Evolutionary conservation across 2,888 invertebrate species (phyloP), one percentile per base, ranked within the genome.

Genomic region (Pristionchus fissidentatus): DNA sequence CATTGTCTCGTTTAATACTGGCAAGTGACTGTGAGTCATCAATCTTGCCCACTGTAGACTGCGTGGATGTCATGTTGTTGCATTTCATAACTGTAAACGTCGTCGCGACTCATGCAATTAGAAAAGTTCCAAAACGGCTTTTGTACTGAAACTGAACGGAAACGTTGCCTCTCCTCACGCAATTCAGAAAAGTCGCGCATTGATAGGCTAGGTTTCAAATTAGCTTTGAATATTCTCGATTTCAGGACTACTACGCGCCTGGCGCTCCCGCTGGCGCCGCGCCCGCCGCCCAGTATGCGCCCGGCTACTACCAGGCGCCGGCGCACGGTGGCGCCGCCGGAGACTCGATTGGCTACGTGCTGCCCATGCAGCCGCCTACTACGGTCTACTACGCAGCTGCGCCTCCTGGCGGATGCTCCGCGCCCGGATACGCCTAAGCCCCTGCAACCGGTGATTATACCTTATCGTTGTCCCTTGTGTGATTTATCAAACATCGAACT

Each of bases 181-280:
- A 66, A 38, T 66, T 35, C 66, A 66, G 22, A 66, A 66, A 66
- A 29, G 35, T 22, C 15, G 15, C 22, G 32, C 10, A 32, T 60
- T 60, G 29, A 7, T 35, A 38, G 22, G 0, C n/a, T n/a, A n/a
- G n/a, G n/a, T n/a, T n/a, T n/a, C n/a, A n/a, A 38, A 1, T 38
- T n/a, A n/a, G n/a, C n/a, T n/a, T n/a, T n/a, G n/a, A n/a, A n/a
- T n/a, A n/a, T n/a, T 38, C n/a, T 29, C 57, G n/a, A n/a, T n/a
- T 79, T 79, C 55, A 79, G 79, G 55, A 79, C 79, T 79, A 57
- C 79, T 79, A 79, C 79, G 55, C 79, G 35, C 79, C 52, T 38
- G 79, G 79, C 79, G 79, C 79, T 22, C 55, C 49, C 62, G 73
- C 73, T 29, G 32, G 29, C 49, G 22, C 43, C 79, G 26, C 57